A percentile compares a stretch with the other conserved stretches of the same genome.
phyloP scores from a whole-genome alignment of 2,888 invertebrate species.

The Rhorus exstirpatorius region DNA sequence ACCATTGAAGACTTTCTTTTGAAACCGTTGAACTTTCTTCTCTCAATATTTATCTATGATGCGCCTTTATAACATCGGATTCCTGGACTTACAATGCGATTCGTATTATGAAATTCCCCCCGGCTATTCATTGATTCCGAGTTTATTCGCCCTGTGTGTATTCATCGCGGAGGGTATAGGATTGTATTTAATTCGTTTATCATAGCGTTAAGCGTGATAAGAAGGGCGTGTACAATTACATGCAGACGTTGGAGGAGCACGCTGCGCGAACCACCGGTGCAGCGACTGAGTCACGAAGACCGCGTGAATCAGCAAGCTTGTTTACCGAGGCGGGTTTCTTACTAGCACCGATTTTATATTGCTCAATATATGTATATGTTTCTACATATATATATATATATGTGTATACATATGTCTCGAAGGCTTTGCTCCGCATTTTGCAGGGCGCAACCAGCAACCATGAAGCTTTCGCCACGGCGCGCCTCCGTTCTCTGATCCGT shows the following conservation, averaged over 20 bases:
- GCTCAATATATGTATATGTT: conserved; percentile 43
- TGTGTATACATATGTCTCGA: conserved; percentile 19
- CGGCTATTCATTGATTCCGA: background rate
- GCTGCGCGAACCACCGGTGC: conserved; percentile 25
- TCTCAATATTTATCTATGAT: too few relatives aligned
- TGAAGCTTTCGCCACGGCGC: conserved; percentile 57
- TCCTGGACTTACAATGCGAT: background rate
- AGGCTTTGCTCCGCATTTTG: conserved; percentile 23
- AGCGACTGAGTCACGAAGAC: conserved; percentile 64
- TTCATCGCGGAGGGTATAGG: conserved; percentile 22
- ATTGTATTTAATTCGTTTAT: conserved; percentile 77
- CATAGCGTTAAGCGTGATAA: conserved; percentile 77
- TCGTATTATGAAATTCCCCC: conserved; percentile 1
- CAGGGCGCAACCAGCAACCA: conserved; percentile 35
- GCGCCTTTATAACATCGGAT: background rate
- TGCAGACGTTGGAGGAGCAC: conserved; percentile 38
- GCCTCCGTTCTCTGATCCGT: conserved; percentile 58
- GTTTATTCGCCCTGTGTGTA: background rate
- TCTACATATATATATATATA: conserved; percentile 10
- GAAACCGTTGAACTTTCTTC: too few relatives aligned
- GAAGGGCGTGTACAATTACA: conserved; percentile 57
- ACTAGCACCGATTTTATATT: conserved; percentile 35
- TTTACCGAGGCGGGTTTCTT: conserved; percentile 55
- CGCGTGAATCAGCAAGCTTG: conserved; percentile 60
- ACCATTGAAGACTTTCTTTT: too few relatives aligned